These are phyloP conservation scores for Chirona hameri DNA, from an alignment of 2,888 invertebrate species.

Conservation along the genomic window DNA sequence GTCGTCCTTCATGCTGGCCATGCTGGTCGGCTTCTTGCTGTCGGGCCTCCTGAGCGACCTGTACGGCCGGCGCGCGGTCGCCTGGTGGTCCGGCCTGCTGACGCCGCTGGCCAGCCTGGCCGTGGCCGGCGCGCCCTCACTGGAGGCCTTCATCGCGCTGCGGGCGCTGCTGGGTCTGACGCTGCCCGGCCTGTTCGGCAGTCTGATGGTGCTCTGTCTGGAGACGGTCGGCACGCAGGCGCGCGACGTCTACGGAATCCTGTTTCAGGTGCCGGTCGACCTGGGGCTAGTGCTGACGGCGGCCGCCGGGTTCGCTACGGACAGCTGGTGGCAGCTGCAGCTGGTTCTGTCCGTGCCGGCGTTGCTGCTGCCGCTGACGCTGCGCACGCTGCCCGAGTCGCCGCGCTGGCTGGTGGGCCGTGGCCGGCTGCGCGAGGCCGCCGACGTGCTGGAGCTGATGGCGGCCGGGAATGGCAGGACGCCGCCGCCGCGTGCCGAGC, in stretches of 20 bases:
- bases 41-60: not conserved
- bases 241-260: not conserved
- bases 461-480: slow-evolving; percentile 52
- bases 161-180: not conserved
- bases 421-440: slow-evolving; percentile 60
- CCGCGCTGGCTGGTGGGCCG: slow-evolving; percentile 72
- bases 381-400: slow-evolving; percentile 68
- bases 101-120: not conserved
- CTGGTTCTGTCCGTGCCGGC: slow-evolving; percentile 63
- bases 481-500: slow-evolving; percentile 35
- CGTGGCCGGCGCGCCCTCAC: not conserved
- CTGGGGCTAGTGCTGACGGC: slow-evolving; percentile 30
- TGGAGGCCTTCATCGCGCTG: not conserved
- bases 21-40: not conserved
- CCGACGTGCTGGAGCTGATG: slow-evolving; percentile 59
- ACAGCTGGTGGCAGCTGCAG: slow-evolving; percentile 61
- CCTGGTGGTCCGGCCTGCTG: not conserved
- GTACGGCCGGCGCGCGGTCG: not conserved
- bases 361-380: slow-evolving; percentile 54
- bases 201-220: slow-evolving; percentile 30
- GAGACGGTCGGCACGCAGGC: not conserved
- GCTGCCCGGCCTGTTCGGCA: slow-evolving; percentile 9
- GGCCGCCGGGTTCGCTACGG: slow-evolving; percentile 22
- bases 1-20: not conserved
- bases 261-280: not conserved